Evolutionary conservation across 1,140 invertebrate species (phyloP), one percentile per base, ranked within the genome.

Genomic region (Cotesia chilonis): DNA sequence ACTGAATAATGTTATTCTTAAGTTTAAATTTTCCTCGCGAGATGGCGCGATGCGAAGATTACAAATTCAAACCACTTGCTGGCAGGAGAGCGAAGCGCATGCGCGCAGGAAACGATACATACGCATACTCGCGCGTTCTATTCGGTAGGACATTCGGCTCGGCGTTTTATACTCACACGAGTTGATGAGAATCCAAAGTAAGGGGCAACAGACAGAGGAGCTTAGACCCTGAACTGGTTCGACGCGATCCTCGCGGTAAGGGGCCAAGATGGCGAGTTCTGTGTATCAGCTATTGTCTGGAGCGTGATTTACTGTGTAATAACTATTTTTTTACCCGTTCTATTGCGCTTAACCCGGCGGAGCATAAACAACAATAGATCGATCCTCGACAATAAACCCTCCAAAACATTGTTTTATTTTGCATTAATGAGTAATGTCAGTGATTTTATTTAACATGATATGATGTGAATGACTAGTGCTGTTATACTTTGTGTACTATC

Each of bases 261-360:
- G 73, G 78, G 73, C 77, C 81, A 85, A 85, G 80, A 85, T 85
- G 84, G 84, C 84, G 84, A 80, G 80, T 74, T 9, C 41, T 47
- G 74, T 77, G 79, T 73, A 74, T 73, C 80, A 75, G 80, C 75
- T 72, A 76, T 77, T 69, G 74, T 76, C 71, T 74, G 68, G 72
- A 68, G 71, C 77, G 77, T 68, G 35, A 38, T 36, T 63, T 38
- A 37, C 12, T 12, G 37, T 10, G n/a, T 9, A 5, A 3, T 35
- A 59, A 20, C 4, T 20, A 20, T 35, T 10, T 10, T 28, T 20
- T 59, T 55, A 28, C 9, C 17, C 82, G 2, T 28, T 59, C 9
- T 10, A 59, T 20, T 10, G 7, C n/a, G 28, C 28, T 59, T 9
- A 59, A 59, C 17, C 17, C 9, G 20, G 17, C 3, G 28, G 28